A percentile compares a stretch with the other conserved stretches of the same genome.
Conservation (phyloP, 2,888 invertebrate species). For the Erebia ligea region DNA sequence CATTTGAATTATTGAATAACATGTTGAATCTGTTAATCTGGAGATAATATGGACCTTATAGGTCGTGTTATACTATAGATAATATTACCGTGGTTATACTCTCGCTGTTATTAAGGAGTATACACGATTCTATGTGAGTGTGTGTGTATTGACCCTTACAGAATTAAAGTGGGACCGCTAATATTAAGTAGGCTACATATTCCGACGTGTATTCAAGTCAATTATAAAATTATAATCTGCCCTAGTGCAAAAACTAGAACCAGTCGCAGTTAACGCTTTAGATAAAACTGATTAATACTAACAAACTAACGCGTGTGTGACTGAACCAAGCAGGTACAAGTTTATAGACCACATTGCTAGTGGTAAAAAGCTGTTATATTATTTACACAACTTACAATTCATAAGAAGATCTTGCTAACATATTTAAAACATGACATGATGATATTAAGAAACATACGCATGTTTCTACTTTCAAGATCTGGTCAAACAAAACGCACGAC, state of each 20-base stretch:
- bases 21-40: no score
- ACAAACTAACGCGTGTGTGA: background rate
- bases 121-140: no score
- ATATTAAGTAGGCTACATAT: background rate
- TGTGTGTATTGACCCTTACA: no score
- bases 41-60: no score
- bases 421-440: background rate
- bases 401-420: background rate
- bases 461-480: no score
- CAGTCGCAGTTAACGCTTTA: slow-evolving; percentile 10
- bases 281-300: slow-evolving; percentile 18
- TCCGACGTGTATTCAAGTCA: background rate
- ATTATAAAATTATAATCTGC: slow-evolving; percentile 15
- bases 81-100: no score
- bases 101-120: no score
- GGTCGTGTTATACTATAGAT: no score
- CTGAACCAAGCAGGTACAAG: background rate
- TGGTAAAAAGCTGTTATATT: slow-evolving; percentile 17
- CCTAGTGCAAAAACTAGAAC: slow-evolving; percentile 21
- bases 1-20: no score
- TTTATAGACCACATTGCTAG: slow-evolving; percentile 11
- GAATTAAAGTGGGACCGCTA: background rate
- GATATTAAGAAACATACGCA: background rate
- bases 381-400: background rate
- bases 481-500: no score